These are phyloP conservation scores for Ichneumoninae sp. DNA, from an alignment of 2,888 invertebrate genomes.

Conservation along the genomic window DNA sequence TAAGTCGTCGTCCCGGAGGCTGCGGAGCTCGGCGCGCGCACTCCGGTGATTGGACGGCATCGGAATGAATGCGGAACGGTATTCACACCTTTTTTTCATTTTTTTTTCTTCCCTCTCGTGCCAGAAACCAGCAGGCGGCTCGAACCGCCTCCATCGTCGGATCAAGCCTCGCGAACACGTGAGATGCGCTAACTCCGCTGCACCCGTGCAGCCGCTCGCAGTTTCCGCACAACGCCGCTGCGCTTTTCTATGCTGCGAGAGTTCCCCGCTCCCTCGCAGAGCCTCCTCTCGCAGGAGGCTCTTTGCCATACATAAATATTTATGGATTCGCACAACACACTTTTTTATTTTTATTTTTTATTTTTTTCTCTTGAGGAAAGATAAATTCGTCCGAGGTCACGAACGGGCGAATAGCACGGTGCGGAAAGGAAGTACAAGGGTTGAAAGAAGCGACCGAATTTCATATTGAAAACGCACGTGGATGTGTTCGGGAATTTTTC, in stretches of 20 bases:
- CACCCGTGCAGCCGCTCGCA: slow-evolving; percentile 16
- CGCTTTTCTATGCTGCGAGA: background rate
- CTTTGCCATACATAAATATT: slow-evolving; percentile 4
- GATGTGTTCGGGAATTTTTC: background rate
- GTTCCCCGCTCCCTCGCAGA: background rate
- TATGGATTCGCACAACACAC: background rate
- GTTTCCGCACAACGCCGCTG: slow-evolving; percentile 5
- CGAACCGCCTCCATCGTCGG: slow-evolving; percentile 36
- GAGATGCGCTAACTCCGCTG: slow-evolving; percentile 2
- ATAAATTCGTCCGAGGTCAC: slow-evolving; percentile 9
- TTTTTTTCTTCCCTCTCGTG: slow-evolving; percentile 60
- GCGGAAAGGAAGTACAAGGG: background rate
- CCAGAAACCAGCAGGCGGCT: slow-evolving; percentile 51
- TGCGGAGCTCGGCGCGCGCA: slow-evolving; percentile 28
- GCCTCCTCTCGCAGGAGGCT: background rate
- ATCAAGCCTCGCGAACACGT: slow-evolving; percentile 27
- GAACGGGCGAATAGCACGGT: background rate
- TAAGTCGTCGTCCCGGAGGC: slow-evolving; percentile 9
- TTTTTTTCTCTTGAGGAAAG: too few species aligned
- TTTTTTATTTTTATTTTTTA: background rate
- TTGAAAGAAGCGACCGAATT: background rate
- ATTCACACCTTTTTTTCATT: slow-evolving; percentile 73
- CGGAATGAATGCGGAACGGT: slow-evolving; percentile 76
- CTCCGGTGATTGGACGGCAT: slow-evolving; percentile 68
- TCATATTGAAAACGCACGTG: background rate